Evolutionary conservation across 2,113 vertebrate species (phyloP).

Genomic region (Chinchilla lanigera): DNA sequence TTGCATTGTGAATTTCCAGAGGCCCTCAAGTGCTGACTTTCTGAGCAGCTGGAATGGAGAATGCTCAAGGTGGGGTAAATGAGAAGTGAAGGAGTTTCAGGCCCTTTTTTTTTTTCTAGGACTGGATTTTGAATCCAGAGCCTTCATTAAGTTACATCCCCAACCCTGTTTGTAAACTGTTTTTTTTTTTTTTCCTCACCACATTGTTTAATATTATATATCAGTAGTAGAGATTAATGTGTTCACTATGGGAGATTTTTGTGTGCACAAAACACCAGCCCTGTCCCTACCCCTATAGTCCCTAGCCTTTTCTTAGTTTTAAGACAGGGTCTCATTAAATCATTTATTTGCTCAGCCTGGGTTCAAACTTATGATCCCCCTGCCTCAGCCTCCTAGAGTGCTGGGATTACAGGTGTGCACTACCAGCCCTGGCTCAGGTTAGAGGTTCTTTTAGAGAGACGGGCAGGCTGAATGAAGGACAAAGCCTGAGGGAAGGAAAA

Average conservation of each 20-base stretch:
- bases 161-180: background rate
- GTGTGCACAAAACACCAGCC: background rate
- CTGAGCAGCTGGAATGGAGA: background rate
- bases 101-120: background rate
- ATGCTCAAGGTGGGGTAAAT: background rate
- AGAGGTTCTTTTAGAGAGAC: background rate
- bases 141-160: background rate
- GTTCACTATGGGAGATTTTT: background rate
- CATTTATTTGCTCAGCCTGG: background rate
- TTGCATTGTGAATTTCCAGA: background rate
- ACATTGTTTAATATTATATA: background rate
- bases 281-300: background rate
- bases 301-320: background rate
- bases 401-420: background rate
- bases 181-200: background rate
- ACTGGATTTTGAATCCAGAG: background rate
- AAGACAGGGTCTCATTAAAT: background rate
- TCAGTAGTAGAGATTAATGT: background rate
- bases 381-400: background rate
- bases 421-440: background rate
- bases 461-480: background rate
- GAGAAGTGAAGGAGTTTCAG: background rate
- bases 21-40: background rate
- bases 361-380: background rate
- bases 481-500: background rate